Conservation (phyloP, 2,113 vertebrate species). For the Sinocyclocheilus grahami region DNA sequence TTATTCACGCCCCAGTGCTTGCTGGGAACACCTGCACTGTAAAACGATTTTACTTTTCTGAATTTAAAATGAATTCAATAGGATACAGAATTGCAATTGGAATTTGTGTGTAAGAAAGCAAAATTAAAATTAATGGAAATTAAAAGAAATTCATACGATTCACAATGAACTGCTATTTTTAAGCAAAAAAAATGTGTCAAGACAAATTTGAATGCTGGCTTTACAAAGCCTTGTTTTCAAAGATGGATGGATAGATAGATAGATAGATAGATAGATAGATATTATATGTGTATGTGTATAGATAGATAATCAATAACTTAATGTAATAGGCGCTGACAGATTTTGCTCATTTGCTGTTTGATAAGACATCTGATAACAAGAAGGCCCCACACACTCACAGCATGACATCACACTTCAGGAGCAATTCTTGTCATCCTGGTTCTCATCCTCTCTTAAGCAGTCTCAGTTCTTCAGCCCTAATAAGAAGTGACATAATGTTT, state of each 20-base stretch:
- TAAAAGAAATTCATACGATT: background rate
- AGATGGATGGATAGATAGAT: background rate
- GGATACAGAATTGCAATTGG: background rate
- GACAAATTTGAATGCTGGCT: too few species aligned
- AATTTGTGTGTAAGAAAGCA: background rate
- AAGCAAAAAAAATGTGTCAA: too few species aligned
- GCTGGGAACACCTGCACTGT: background rate
- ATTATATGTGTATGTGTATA: too few species aligned
- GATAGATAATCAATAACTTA: background rate
- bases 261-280: background rate
- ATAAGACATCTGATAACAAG: conserved; percentile 27
- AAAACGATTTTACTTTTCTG: background rate
- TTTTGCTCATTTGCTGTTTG: conserved; percentile 4
- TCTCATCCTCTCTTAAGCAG: conserved; percentile 29
- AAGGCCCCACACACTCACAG: conserved; percentile 22
- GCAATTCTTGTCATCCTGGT: conserved; percentile 25
- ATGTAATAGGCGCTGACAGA: background rate
- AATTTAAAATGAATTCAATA: background rate
- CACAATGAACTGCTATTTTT: background rate
- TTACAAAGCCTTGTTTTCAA: background rate
- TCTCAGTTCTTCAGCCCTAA: conserved; percentile 37
- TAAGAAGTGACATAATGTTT: conserved; percentile 51
- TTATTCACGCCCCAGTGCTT: background rate
- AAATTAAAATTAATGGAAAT: background rate
- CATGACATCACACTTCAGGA: conserved; percentile 27